Base-by-base conservation (phyloP, 37 sponge, comb jelly and placozoan genomes). In the Sycon ciliatum region DNA sequence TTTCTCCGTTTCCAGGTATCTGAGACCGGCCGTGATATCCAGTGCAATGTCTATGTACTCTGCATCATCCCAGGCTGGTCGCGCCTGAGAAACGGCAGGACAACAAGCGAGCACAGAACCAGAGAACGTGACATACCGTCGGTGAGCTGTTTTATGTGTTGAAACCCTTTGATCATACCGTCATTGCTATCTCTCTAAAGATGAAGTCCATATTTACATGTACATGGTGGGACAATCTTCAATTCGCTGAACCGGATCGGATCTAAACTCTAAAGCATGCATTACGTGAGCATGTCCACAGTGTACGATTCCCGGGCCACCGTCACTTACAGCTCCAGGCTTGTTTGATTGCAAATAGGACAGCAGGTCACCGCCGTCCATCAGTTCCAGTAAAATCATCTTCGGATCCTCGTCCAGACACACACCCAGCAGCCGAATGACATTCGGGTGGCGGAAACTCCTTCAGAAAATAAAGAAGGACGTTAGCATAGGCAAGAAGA, bases 331-430 rank as follows among this genome's bases (percentile, higher is more conserved):
- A 57, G 74, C 55, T 4, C 76, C 83, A 36, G 52, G 38, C 40
- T 66, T 75, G 13, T 83, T 83, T 28, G 75, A 79, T 71, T 82
- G 63, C 22, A 88, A 72, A 77, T 79, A 88, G 54, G 77, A 61
- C 30, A 84, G 72, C 22, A 88, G 76, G 53, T 84, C 85, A 36
- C 89, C 89, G 20, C 55, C 85, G 23, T 72, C 80, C 89, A 88
- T 88, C 24, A 88, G 76, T 54, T 88, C 89, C 81, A 88, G 61
- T 22, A 88, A 81, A 68, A 88, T 81, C 57, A 78, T 84, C 62
- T 75, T 73, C 33, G 85, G 89, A 39, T 83, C 74, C 65, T 79
- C 83, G 39, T 87, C 79, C 49, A 87, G 56, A 73, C 88, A 87
- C 26, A 87, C 80, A 2, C 83, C 88, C 18, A 87, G 40, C 20